Percentiles rank a stretch among this genome's conserved stretches.
These are phyloP conservation scores for Battus philenor DNA, from an alignment of 1,140 invertebrate species.

Conservation along the genomic window DNA sequence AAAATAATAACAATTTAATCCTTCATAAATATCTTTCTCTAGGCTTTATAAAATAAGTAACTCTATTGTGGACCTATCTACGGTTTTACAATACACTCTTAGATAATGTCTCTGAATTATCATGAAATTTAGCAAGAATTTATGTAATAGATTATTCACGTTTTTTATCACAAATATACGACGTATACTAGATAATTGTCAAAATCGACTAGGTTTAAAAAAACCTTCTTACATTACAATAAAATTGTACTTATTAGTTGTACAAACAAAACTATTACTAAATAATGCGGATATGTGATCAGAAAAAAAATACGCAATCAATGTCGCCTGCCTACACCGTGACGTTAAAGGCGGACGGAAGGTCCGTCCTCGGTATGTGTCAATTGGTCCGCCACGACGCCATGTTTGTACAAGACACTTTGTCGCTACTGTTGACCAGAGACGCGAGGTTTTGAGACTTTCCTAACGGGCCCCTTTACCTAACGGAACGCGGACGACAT, in stretches of 20 bases:
- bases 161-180: too few relatives aligned
- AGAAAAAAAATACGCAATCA: constrained; percentile 16
- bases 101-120: too few relatives aligned
- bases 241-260: constrained; percentile 8
- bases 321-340: constrained; percentile 13
- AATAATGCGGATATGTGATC: constrained; percentile 3
- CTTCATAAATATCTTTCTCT: too few relatives aligned
- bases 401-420: constrained; percentile 13
- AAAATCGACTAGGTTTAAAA: too few relatives aligned
- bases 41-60: too few relatives aligned
- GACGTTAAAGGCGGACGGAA: constrained; percentile 11
- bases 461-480: constrained; percentile 9
- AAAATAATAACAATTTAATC: neutral
- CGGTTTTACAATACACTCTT: too few relatives aligned
- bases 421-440: constrained; percentile 17
- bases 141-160: too few relatives aligned
- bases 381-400: constrained; percentile 24
- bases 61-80: neutral
- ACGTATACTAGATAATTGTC: too few relatives aligned
- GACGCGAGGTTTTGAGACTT: constrained; percentile 1
- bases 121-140: too few relatives aligned
- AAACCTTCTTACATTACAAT: neutral
- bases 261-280: constrained; percentile 1
- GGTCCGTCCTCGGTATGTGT: constrained; percentile 19
- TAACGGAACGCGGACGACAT: constrained; percentile 10